Percentiles rank a stretch among this genome's conserved stretches.
Conservation (phyloP, 2,797 vertebrate genomes). For the Melanotaenia parkinsoni region DNA sequence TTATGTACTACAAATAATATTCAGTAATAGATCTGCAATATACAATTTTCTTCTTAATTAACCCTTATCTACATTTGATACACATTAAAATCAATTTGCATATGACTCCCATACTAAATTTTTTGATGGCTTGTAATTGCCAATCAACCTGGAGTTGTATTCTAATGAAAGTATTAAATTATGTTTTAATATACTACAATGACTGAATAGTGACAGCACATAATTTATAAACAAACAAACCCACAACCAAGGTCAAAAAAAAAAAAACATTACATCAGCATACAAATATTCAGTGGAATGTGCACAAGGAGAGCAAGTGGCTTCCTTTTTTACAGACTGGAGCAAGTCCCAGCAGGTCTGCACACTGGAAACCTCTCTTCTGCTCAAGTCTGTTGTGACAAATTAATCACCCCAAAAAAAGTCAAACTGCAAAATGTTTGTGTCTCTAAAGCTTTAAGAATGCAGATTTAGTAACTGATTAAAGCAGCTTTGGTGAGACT, state of each 20-base stretch:
- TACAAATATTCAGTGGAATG: constrained; percentile 35
- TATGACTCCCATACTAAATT: neutral
- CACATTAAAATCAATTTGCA: neutral
- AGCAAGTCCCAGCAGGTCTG: constrained; percentile 62
- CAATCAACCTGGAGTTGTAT: neutral
- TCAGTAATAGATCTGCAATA: neutral
- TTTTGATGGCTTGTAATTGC: neutral
- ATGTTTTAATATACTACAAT: neutral
- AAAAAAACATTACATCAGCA: constrained; percentile 49
- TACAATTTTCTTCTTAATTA: neutral
- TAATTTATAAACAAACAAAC: constrained; percentile 20
- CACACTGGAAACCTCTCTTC: constrained; percentile 14
- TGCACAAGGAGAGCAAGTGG: constrained; percentile 9
- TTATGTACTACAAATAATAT: neutral
- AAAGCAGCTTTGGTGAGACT: neutral
- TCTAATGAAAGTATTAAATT: neutral
- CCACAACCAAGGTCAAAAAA: neutral
- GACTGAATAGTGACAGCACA: neutral
- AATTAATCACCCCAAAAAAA: neutral
- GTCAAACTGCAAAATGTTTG: neutral
- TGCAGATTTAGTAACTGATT: neutral
- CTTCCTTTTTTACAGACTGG: constrained; percentile 52
- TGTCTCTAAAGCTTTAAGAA: neutral
- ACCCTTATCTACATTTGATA: neutral
- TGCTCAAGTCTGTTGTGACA: constrained; percentile 16